These are phyloP conservation scores for Drosophila ochracea DNA, from an alignment of 2,888 invertebrate genomes.

Conservation along the genomic window DNA sequence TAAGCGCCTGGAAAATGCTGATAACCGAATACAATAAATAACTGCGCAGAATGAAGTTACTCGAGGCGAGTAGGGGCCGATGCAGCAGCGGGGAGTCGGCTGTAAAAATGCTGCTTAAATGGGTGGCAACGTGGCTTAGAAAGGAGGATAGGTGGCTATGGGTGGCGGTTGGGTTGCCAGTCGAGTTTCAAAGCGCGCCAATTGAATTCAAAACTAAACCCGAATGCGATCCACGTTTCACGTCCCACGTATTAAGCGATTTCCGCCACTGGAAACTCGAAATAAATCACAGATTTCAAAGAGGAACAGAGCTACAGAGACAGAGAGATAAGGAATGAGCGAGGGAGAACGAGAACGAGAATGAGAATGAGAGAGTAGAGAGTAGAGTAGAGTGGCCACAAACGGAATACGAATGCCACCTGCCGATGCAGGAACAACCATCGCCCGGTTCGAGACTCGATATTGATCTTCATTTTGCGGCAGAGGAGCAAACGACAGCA, in stretches of 20 bases:
- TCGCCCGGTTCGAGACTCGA: constrained; percentile 55
- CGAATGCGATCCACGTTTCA: constrained; percentile 49
- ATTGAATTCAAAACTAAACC: constrained; percentile 56
- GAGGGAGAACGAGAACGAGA: not conserved
- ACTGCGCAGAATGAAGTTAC: constrained; percentile 3
- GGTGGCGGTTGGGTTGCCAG: not conserved
- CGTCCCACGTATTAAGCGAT: constrained; percentile 63
- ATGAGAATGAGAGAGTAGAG: not conserved
- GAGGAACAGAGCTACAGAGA: not conserved
- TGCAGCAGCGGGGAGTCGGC: constrained; percentile 37
- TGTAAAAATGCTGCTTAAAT: constrained; percentile 36
- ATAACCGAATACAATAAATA: constrained; percentile 77
- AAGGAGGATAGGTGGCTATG: not conserved
- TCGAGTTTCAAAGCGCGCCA: constrained; percentile 61
- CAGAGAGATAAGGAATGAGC: not conserved
- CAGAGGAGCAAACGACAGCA: constrained; percentile 40
- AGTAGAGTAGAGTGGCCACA: not conserved
- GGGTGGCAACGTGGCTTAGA: constrained; percentile 5
- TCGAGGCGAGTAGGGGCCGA: not conserved
- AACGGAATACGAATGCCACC: constrained; percentile 63
- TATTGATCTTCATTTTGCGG: constrained; percentile 73
- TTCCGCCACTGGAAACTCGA: constrained; percentile 61
- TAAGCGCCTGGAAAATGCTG: constrained; percentile 69
- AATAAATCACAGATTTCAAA: constrained; percentile 61
- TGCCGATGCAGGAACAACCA: constrained; percentile 49